Percentiles rank a stretch among this genome's conserved stretches.
Evolutionary conservation across 2,113 vertebrate genomes (phyloP).

Genomic region (Aspidoscelis tigris): DNA sequence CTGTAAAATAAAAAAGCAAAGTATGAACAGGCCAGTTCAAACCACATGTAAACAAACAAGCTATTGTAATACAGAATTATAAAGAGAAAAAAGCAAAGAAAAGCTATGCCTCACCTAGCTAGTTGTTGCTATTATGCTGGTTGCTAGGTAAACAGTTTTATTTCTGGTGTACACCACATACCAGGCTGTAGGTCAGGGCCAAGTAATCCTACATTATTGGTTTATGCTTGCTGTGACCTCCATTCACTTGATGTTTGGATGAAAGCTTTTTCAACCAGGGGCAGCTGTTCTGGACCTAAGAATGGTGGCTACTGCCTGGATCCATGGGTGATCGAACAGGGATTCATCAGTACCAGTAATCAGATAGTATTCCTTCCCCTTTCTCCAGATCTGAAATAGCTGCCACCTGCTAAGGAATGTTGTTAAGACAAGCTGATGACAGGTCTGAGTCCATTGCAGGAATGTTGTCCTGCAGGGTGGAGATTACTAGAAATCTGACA

Average conservation of each 20-base stretch:
- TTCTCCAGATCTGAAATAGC: slow-evolving; percentile 5
- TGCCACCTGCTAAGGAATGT: slow-evolving; percentile 42
- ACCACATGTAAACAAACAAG: not conserved
- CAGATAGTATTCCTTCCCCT: slow-evolving; percentile 3
- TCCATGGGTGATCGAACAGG: slow-evolving; percentile 31
- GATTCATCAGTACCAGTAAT: slow-evolving; percentile 27
- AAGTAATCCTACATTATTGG: slow-evolving; percentile 20
- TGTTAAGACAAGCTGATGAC: slow-evolving; percentile 26
- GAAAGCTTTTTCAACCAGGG: slow-evolving; percentile 41
- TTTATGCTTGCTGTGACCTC: not conserved
- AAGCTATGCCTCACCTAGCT: not conserved
- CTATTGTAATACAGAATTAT: not conserved
- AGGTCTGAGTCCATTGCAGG: slow-evolving; percentile 1
- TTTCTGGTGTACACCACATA: slow-evolving; percentile 64
- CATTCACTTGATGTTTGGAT: not conserved
- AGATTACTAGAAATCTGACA: slow-evolving; percentile 17
- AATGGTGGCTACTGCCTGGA: slow-evolving; percentile 33
- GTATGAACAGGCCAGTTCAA: not conserved
- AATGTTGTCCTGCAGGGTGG: not conserved
- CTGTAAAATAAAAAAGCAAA: not conserved
- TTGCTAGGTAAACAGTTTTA: slow-evolving; percentile 79
- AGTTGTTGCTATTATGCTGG: slow-evolving; percentile 70
- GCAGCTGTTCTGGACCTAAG: slow-evolving; percentile 67
- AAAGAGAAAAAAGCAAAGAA: not conserved
- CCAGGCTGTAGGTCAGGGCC: slow-evolving; percentile 52